These are phyloP conservation scores for Colletes gigas DNA, from an alignment of 1,140 invertebrate species.

Conservation along the genomic window DNA sequence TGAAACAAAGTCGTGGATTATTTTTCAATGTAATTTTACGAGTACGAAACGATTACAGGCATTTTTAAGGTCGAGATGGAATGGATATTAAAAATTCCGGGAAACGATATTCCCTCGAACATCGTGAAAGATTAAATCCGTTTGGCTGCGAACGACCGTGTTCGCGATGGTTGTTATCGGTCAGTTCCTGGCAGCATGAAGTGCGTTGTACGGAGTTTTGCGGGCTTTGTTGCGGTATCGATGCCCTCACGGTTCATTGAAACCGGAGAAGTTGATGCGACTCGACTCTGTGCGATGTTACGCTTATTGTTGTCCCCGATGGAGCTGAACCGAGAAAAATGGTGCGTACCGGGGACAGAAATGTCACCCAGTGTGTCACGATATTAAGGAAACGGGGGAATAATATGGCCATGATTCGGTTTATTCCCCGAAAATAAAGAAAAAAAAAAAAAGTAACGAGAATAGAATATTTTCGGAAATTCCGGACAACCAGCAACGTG, in stretches of 20 bases:
- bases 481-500: no score
- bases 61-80: no score
- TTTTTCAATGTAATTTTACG: no score
- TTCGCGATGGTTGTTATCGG: conserved; percentile 6
- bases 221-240: conserved; percentile 19
- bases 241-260: conserved; percentile 22
- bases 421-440: no score
- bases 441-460: no score
- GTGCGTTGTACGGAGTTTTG: conserved; percentile 13
- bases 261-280: conserved; percentile 15
- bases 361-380: no score
- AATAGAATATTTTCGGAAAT: no score
- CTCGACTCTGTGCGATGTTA: not conserved
- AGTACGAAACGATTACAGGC: no score
- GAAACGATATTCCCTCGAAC: not conserved
- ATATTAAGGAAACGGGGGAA: no score
- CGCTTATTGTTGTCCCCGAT: conserved; percentile 16
- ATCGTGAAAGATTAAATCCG: conserved; percentile 30
- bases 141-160: conserved; percentile 9
- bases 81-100: no score
- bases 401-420: no score
- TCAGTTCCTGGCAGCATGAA: not conserved
- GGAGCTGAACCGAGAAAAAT: not conserved
- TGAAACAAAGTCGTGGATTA: no score
- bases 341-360: not conserved